Conservation (phyloP, 2,888 invertebrate species). For the Xiphydria camelus region DNA sequence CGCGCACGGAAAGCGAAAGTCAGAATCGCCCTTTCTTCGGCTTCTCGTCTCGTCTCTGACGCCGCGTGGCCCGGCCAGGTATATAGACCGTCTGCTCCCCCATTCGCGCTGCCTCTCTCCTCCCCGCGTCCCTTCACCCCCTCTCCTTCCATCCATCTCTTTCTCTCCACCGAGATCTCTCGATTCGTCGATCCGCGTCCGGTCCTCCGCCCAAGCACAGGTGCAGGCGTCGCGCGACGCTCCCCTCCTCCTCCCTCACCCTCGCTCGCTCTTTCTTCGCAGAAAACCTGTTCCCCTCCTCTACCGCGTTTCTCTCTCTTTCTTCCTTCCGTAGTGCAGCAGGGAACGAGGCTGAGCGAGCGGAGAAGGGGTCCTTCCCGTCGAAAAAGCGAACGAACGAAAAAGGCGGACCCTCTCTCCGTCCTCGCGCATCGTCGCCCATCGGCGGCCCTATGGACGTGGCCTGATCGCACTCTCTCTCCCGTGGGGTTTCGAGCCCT, state of each 20-base stretch:
- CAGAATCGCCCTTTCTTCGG: constrained; percentile 40
- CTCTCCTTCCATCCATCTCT: constrained; percentile 10
- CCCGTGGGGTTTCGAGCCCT: constrained; percentile 27
- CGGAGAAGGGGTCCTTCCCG: constrained; percentile 10
- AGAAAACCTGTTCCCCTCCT: constrained; percentile 36
- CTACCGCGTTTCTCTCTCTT: constrained; percentile 19
- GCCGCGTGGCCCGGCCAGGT: constrained; percentile 1
- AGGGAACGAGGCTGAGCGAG: constrained; percentile 10
- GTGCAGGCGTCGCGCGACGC: constrained; percentile 52
- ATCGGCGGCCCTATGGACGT: too few species aligned
- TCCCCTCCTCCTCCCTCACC: constrained; percentile 45
- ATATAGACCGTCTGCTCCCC: constrained; percentile 4
- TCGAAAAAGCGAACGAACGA: constrained; percentile 7
- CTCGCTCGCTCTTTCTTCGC: constrained; percentile 15
- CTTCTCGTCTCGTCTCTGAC: constrained; percentile 33
- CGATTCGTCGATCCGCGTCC: constrained; percentile 12
- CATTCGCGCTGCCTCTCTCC: constrained; percentile 12
- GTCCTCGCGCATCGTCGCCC: neutral
- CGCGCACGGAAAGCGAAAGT: constrained; percentile 54
- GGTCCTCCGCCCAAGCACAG: constrained; percentile 31
- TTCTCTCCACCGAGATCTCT: constrained; percentile 8
- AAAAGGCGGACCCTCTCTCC: constrained; percentile 9
- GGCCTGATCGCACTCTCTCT: neutral
- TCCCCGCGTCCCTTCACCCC: constrained; percentile 6
- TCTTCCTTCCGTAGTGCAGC: constrained; percentile 14